phyloP scores from a whole-genome alignment of 1,140 invertebrate species.

The Halictus rubicundus region DNA sequence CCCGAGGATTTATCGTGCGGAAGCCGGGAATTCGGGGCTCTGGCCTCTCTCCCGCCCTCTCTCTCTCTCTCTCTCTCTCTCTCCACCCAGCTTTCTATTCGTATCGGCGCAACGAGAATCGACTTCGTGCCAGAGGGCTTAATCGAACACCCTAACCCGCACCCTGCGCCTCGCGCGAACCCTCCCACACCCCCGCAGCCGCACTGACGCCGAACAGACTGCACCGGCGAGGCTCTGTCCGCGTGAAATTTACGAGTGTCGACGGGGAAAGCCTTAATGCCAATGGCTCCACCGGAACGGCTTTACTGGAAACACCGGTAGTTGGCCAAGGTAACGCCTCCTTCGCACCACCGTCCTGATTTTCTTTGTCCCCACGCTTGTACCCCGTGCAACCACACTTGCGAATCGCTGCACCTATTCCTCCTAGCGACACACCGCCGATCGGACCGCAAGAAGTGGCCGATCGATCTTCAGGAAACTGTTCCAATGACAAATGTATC shows the following conservation, averaged over 20 bases:
- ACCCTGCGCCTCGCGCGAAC: background rate
- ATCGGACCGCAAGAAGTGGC: too few species aligned
- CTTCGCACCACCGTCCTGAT: background rate
- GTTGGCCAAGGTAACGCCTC: constrained; percentile 4
- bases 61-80: too few species aligned
- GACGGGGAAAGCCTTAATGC: constrained; percentile 15
- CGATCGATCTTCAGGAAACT: too few species aligned
- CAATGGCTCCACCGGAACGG: background rate
- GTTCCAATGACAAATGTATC: too few species aligned
- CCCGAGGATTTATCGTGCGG: constrained; percentile 56
- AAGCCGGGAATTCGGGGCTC: constrained; percentile 47
- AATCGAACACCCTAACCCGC: background rate
- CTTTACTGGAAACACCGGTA: background rate
- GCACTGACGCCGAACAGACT: constrained; percentile 17
- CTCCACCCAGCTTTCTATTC: constrained; percentile 31
- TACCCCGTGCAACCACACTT: background rate
- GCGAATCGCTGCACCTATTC: too few species aligned
- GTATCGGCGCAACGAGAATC: constrained; percentile 26
- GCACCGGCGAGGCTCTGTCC: background rate
- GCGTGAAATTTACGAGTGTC: constrained; percentile 21
- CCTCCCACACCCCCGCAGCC: background rate
- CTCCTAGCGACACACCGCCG: too few species aligned
- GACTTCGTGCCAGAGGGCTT: constrained; percentile 16
- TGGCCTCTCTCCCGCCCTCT: background rate
- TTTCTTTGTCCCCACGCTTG: background rate